These are phyloP conservation scores for Phasianus colchicus DNA, from an alignment of 2,113 vertebrate genomes.

Conservation along the genomic window DNA sequence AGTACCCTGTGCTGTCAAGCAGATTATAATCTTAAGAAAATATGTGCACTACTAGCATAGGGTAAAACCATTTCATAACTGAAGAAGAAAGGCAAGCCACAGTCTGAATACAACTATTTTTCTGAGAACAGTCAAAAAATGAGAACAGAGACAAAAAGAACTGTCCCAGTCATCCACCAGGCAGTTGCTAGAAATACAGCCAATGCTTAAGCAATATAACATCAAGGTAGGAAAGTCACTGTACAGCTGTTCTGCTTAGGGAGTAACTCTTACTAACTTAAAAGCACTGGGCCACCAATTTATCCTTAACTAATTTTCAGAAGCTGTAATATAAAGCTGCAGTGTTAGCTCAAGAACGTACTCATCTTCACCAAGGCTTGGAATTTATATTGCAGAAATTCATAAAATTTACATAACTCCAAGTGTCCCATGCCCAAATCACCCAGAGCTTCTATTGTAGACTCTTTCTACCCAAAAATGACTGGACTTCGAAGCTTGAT, in stretches of 20 bases:
- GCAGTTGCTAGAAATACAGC: conserved; percentile 46
- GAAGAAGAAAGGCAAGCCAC: conserved; percentile 31
- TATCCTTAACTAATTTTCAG: conserved; percentile 36
- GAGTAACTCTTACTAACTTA: conserved; percentile 43
- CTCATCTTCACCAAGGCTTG: conserved; percentile 45
- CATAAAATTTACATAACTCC: background rate
- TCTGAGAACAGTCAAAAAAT: conserved; percentile 21
- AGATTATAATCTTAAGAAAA: conserved; percentile 34
- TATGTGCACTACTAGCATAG: conserved; percentile 15
- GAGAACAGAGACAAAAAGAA: background rate
- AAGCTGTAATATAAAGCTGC: conserved; percentile 58
- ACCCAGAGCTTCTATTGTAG: background rate
- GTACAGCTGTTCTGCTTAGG: conserved; percentile 24
- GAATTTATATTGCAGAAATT: conserved; percentile 23
- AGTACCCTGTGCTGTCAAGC: conserved; percentile 27
- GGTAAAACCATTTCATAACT: conserved; percentile 27
- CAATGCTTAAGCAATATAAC: conserved; percentile 47
- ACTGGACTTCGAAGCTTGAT: conserved; percentile 41
- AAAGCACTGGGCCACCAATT: conserved; percentile 3
- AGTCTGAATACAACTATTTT: conserved; percentile 19
- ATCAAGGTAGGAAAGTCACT: background rate
- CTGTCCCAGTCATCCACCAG: conserved; percentile 14
- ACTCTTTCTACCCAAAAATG: conserved; percentile 32
- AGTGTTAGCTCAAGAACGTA: conserved; percentile 7
- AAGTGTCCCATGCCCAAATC: background rate